Base-by-base conservation (phyloP, 2,888 invertebrate genomes). In the Eustalomyia histrio region DNA sequence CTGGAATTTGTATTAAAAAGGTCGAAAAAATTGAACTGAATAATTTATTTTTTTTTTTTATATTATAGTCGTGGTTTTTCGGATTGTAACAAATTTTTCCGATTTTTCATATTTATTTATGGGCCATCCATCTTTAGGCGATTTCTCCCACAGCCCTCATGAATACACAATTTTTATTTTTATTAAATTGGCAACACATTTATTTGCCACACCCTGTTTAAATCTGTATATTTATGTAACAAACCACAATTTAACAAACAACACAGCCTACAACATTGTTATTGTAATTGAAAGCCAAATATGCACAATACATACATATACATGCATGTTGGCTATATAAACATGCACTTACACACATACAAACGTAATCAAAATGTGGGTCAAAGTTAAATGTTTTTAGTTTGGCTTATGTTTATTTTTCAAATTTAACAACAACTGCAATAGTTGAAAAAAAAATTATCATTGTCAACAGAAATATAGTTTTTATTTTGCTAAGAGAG, bases 381-480 rank as follows among this genome's bases (percentile, higher is more conserved):
- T 80, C 76, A 80, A 73, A 69, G 80, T 73, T 73, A 76, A 80
- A 80, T 73, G 58, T 64, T 76, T 53, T 68, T 68, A 29, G 57
- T 55, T 47, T 67, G 29, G 3, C 57, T 47, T 47, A 47, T 47
- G 43, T 47, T 47, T 47, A 47, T 47, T 47, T 47, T 47, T 47
- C 43, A 47, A 47, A 47, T 47, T 47, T n/a, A 47, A n/a, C 10
- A 39, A n/a, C 43, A 47, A n/a, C 43, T 14, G 14, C 43, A 47
- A 47, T 47, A n/a, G 7, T 47, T 6, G n/a, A 47, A 3, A 47
- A 47, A 6, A n/a, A 47, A 47, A 14, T 12, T 47, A 47, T 47
- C 43, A 47, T 47, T 47, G 43, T 47, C 43, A 47, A 47, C 43
- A 47, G n/a, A 10, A 39, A 39, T 29, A 39, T 12, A 39, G 14